Evolutionary conservation across 2,888 invertebrate species (phyloP).

Genomic region (Parascotia fuliginaria): DNA sequence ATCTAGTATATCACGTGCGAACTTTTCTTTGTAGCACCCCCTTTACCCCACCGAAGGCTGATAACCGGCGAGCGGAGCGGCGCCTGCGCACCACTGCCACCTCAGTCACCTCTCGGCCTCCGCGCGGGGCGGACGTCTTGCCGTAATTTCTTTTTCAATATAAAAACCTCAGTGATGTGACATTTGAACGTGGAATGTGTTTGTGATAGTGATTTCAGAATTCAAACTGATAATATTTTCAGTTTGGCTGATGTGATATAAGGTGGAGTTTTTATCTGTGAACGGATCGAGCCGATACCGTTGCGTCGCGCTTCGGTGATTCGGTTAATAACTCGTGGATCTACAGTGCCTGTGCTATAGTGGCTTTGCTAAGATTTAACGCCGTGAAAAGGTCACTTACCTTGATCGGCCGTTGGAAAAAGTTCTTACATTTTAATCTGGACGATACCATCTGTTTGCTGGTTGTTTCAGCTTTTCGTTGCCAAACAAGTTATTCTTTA

Average conservation of each 20-base stretch:
- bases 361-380: constrained; percentile 78
- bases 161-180: constrained; percentile 59
- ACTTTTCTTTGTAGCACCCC: constrained; percentile 74
- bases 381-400: constrained; percentile 81
- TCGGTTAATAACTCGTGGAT: constrained; percentile 80
- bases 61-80: constrained; percentile 72
- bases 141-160: constrained; percentile 25
- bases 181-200: constrained; percentile 48
- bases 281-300: constrained; percentile 68
- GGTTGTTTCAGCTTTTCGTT: constrained; percentile 43
- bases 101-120: constrained; percentile 70
- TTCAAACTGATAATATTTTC: constrained; percentile 51
- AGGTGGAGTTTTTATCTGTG: constrained; percentile 52
- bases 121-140: constrained; percentile 59
- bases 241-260: constrained; percentile 54
- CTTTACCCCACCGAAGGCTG: constrained; percentile 75
- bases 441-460: constrained; percentile 25
- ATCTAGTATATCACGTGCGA: constrained; percentile 76
- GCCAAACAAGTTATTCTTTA: constrained; percentile 47
- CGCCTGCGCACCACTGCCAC: constrained; percentile 74
- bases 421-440: constrained; percentile 26
- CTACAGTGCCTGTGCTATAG: constrained; percentile 71
- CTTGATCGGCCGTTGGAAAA: constrained; percentile 67
- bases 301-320: constrained; percentile 78
- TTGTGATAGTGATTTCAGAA: constrained; percentile 48